Evolutionary conservation across 2,113 vertebrate genomes (phyloP).

Genomic region (Rhinolophus sinicus): DNA sequence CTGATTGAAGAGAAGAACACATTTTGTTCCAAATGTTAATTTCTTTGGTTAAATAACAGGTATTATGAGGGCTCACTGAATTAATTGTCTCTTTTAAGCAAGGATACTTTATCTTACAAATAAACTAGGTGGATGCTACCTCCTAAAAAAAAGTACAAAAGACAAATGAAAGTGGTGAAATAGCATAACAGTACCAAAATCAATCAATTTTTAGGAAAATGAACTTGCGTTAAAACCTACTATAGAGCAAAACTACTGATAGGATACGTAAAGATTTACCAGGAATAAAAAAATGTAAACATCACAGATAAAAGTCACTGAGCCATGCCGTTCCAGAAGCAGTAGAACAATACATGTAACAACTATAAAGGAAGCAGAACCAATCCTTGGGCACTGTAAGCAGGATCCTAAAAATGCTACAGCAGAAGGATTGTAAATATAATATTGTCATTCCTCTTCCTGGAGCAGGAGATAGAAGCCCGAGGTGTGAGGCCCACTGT

Average conservation of each 20-base stretch:
- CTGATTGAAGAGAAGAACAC: conserved; percentile 62
- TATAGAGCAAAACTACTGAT: background rate
- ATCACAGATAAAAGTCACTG: background rate
- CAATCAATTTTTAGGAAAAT: background rate
- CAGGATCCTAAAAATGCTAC: background rate
- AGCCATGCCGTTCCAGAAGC: background rate
- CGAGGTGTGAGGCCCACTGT: rapidly evolving
- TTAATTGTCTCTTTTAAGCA: background rate
- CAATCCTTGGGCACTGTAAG: background rate
- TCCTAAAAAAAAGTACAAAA: background rate
- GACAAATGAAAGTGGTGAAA: background rate
- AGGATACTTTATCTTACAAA: conserved; percentile 24
- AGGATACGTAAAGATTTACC: background rate
- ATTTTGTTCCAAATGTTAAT: conserved; percentile 74
- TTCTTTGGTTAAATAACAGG: conserved; percentile 49
- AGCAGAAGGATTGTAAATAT: background rate
- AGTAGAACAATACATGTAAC: background rate
- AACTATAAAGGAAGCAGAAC: background rate
- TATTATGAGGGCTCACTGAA: conserved; percentile 12
- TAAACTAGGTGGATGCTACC: background rate
- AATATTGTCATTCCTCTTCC: background rate
- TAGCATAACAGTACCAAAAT: background rate
- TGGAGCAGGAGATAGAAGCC: background rate
- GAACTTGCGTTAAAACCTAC: background rate
- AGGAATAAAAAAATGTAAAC: background rate